Evolutionary conservation across 2,888 invertebrate genomes (phyloP).

Genomic region (Mimachlamys varia): DNA sequence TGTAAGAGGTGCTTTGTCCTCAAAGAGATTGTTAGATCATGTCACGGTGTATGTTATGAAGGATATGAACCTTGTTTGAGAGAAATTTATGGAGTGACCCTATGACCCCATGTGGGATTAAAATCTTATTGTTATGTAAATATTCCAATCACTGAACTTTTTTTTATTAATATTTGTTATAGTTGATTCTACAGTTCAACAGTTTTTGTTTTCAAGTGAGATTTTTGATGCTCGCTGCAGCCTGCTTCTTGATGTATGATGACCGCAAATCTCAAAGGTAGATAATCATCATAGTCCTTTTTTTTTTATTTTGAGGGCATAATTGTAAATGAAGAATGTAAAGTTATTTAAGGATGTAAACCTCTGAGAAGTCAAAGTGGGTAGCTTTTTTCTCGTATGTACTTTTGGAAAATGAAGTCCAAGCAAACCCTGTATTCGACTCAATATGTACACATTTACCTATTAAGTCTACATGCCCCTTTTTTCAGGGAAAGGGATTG

Average conservation of each 20-base stretch:
- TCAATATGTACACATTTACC: no score
- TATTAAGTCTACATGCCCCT: no score
- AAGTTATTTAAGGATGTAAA: background rate
- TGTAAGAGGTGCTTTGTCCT: constrained; percentile 12
- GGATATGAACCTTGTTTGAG: background rate
- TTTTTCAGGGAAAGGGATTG: no score
- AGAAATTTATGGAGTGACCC: background rate
- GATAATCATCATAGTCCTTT: background rate
- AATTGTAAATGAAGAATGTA: background rate
- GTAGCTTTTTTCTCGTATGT: no score
- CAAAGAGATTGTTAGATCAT: background rate
- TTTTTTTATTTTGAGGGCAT: no score
- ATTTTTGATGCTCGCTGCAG: background rate
- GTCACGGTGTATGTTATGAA: no score
- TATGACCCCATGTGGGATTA: constrained; percentile 16
- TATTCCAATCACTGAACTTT: constrained; percentile 17
- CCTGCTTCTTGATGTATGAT: background rate
- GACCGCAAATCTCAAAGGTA: background rate
- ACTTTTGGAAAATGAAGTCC: no score
- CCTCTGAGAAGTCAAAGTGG: no score
- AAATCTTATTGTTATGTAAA: constrained; percentile 4
- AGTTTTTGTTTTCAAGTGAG: background rate
- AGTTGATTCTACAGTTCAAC: background rate
- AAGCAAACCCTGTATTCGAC: no score
- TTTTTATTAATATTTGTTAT: background rate